Evolutionary conservation across 2,113 vertebrate genomes (phyloP), one percentile per base, ranked within the genome.

Genomic region (Ptyas mucosa): DNA sequence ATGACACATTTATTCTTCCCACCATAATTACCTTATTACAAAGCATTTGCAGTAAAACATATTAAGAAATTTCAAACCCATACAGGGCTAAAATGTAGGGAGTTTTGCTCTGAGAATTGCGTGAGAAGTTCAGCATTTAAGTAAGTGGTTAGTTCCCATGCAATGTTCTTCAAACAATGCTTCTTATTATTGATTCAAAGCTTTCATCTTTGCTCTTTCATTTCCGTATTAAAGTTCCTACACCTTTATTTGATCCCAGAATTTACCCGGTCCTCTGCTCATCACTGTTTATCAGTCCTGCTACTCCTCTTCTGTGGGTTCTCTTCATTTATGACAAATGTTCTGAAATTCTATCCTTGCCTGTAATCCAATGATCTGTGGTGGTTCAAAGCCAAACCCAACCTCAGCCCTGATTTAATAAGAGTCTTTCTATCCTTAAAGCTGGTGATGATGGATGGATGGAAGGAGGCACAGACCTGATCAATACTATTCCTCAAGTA

Each of bases 1-100:
- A 95, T 95, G 96, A 95, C 97, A 96, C 97, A 8, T 97, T 97
- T 96, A 96, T 98, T 97, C 97, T 97, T 97, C 94, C 95, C 94
- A 93, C 96, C 96, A 58, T 97, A 97, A 98, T 98, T 98, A 97
- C 91, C 55, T 96, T 95, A 93, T 95, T 95, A 97, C 94, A 96
- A 91, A 95, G 94, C 29, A 2, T 95, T 95, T 95, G 97, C 96
- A 95, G 97, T 95, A 91, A 94, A 95, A 93, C 95, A 93, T 96
- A 95, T 97, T 92, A 96, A 94, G 95, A 96, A 94, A 93, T 7
- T 57, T 14, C 1, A 1, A 92, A 95, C 95, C 94, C 91, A 3
- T 18, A 85, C 85, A 0, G 95, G 94, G 93, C 88, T 96, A 90
- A 92, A 23, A 92, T 1, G 89, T 89, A 23, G 5, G 95, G 92